Evolutionary conservation across 2,888 invertebrate species (phyloP).

Genomic region (Tupiocoris notatus): DNA sequence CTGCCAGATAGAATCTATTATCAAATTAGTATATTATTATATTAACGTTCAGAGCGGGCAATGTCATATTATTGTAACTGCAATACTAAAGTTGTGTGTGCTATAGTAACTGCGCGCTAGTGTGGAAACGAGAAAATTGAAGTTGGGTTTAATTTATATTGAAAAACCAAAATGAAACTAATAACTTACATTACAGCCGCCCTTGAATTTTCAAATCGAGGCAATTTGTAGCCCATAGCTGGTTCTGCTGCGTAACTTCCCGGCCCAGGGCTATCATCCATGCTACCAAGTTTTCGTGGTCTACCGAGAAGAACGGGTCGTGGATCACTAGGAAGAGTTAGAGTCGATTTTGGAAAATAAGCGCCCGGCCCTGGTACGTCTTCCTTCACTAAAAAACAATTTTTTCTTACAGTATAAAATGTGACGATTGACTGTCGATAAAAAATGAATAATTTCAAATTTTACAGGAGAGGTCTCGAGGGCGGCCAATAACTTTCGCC

Average conservation of each 20-base stretch:
- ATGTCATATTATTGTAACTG: too few species aligned
- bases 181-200: slow-evolving; percentile 22
- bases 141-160: too few species aligned
- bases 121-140: too few species aligned
- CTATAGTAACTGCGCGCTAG: too few species aligned
- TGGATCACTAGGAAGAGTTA: slow-evolving; percentile 1
- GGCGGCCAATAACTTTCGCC: slow-evolving; percentile 16
- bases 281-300: neutral
- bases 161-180: neutral
- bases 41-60: too few species aligned
- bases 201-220: slow-evolving; percentile 1
- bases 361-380: slow-evolving; percentile 33
- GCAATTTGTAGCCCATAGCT: slow-evolving; percentile 18
- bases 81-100: too few species aligned
- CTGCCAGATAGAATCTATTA: too few species aligned
- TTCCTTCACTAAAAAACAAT: slow-evolving; percentile 11
- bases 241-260: slow-evolving; percentile 24
- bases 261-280: slow-evolving; percentile 29
- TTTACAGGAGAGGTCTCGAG: slow-evolving; percentile 19
- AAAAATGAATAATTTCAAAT: neutral
- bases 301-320: slow-evolving; percentile 4
- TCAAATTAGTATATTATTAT: too few species aligned
- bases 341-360: slow-evolving; percentile 12
- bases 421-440: too few species aligned
- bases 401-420: too few species aligned